Percentiles rank a stretch among this genome's conserved stretches.
These are phyloP conservation scores for Phoxinus phoxinus DNA, from an alignment of 2,113 vertebrate genomes.

Conservation along the genomic window DNA sequence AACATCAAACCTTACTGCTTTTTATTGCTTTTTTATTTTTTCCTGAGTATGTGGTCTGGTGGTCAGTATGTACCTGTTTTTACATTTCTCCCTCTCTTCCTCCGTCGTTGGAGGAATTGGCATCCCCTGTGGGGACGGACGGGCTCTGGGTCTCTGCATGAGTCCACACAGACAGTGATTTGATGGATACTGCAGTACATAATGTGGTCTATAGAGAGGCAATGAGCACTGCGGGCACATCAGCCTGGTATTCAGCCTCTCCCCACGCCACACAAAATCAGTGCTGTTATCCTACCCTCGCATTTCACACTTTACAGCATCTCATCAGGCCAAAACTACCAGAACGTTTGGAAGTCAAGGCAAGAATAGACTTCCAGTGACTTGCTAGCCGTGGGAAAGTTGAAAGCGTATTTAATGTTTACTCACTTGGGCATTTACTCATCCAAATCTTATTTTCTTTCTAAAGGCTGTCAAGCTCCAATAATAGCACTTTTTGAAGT, in stretches of 20 bases:
- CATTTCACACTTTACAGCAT: constrained; percentile 13
- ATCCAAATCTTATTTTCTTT: neutral
- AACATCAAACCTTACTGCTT: constrained; percentile 58
- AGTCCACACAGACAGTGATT: constrained; percentile 22
- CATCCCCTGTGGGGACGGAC: neutral
- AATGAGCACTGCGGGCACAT: constrained; percentile 33
- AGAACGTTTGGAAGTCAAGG: neutral
- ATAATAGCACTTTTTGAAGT: neutral
- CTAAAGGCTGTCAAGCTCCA: no score
- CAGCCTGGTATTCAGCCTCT: constrained; percentile 21
- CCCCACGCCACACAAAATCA: constrained; percentile 24
- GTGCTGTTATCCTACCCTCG: neutral
- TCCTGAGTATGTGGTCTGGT: constrained; percentile 10
- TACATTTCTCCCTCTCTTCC: constrained; percentile 3
- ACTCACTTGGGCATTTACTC: neutral
- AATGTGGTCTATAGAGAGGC: constrained; percentile 30
- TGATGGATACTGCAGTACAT: constrained; percentile 35
- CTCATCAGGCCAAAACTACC: neutral
- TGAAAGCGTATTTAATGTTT: neutral
- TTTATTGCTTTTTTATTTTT: constrained; percentile 20
- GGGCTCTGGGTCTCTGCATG: constrained; percentile 13
- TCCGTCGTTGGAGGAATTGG: neutral
- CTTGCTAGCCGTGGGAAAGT: neutral
- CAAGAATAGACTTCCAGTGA: neutral
- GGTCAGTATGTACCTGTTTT: constrained; percentile 37